Evolutionary conservation across 2,888 invertebrate species (phyloP), one percentile per base, ranked within the genome.

Genomic region (Cantharis lateralis): DNA sequence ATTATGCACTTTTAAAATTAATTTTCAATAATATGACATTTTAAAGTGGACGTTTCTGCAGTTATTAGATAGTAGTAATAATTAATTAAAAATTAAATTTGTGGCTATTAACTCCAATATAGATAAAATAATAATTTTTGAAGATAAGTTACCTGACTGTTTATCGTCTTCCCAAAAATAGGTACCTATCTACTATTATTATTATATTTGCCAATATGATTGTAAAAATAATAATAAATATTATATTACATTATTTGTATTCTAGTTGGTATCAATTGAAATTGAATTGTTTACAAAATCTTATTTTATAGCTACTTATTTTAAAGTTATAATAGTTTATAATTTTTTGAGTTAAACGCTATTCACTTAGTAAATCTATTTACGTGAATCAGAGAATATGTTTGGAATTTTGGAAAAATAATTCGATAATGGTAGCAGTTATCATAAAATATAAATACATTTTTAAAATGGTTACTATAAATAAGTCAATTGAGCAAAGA

Each of bases 291-390:
- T 48, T 48, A 48, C 7, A 7, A 48, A n/a, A 48, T n/a, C 48
- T n/a, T 48, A 48, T n/a, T 48, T 48, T 9, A 48, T 48, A 74
- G 73, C 71, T 71, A 71, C 74, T 28, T 72, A 75, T 70, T 72
- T 75, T 72, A 68, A 74, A 63, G 79, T 76, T 75, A 76, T 75
- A n/a, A 76, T 78, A 81, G 83, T 84, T 84, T 84, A 84, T 77
- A 79, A 79, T 81, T 81, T 80, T 71, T 70, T 78, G 74, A 75
- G 75, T 82, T 81, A 83, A 82, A 82, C 76, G 78, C 79, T 68
- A 81, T 81, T 72, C 80, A 84, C 82, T 85, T 84, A 79, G 80
- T 79, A 83, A 83, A 84, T 84, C 82, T 85, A 85, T 86, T 85
- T 85, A 84, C 83, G 82, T 80, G 73, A 82, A 68, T 62, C 26